Percentiles rank a stretch among this genome's conserved stretches.
Evolutionary conservation across 2,888 invertebrate genomes (phyloP).

Genomic region (Lochmaea crataegi): DNA sequence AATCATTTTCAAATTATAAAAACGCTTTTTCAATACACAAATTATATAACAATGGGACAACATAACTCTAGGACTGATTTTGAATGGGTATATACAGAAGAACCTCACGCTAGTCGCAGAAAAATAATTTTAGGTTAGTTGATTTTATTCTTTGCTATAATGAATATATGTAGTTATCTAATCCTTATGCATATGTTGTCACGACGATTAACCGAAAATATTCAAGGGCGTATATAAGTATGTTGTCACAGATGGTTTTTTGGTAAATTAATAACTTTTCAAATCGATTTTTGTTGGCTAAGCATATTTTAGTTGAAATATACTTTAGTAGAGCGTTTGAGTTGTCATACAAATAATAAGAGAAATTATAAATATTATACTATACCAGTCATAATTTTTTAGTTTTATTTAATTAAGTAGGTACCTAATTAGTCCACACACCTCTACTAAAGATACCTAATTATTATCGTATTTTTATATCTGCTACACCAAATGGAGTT

Average conservation of each 20-base stretch:
- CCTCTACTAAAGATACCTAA: too few species aligned
- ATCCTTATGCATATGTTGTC: constrained; percentile 10
- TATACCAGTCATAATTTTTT: neutral
- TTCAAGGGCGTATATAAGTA: neutral
- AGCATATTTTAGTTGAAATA: neutral
- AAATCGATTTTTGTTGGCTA: constrained; percentile 2
- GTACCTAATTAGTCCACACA: too few species aligned
- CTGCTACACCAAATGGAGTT: too few species aligned
- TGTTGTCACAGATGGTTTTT: neutral
- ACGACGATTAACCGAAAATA: neutral
- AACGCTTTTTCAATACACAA: neutral
- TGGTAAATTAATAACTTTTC: neutral
- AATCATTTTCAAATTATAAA: constrained; percentile 6
- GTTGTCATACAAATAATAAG: neutral
- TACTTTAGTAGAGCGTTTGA: neutral
- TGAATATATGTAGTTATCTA: constrained; percentile 18
- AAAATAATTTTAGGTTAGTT: constrained; percentile 89
- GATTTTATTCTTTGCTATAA: constrained; percentile 8
- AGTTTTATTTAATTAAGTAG: neutral
- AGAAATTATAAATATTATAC: neutral
- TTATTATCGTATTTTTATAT: too few species aligned
- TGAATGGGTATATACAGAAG: constrained; percentile 97
- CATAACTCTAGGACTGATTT: constrained; percentile 94
- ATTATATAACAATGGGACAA: constrained; percentile 81
- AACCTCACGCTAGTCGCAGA: constrained; percentile 95